Evolutionary conservation across 2,113 vertebrate genomes (phyloP), one percentile per base, ranked within the genome.

Genomic region (Scopus umbretta): DNA sequence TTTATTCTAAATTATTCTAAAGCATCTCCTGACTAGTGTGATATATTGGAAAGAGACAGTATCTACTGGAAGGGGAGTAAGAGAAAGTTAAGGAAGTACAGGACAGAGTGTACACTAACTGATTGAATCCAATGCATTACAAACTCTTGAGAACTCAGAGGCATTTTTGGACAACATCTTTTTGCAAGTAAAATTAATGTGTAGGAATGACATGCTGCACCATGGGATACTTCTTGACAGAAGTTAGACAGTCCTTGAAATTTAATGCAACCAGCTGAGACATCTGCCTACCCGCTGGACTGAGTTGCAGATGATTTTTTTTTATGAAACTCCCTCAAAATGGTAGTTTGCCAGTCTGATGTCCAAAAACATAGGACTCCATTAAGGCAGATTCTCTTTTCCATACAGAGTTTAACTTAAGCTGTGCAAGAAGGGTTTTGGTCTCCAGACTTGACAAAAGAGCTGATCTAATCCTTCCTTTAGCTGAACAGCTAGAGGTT

Each of bases 151-250:
- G 45, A 90, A 80, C 53, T 84, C 20, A 23, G 23, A 86, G 22
- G 36, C 42, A 20, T 78, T 94, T 94, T 65, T 86, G 76, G 59
- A 68, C 55, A 78, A 68, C 47, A 78, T 73, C 40, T 19, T 80
- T 95, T 80, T 95, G 75, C 80, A 95, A 89, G 76, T 94, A 70
- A 86, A 96, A 95, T 92, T 10, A 53, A 78, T 27, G 23, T 65
- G 38, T 40, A 70, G 53, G 75, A 86, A 80, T 80, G 49, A 49
- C 32, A 63, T 50, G 14, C 27, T 89, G 67, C 30, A n/a, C 43
- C 67, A 47, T 79, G 40, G 67, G 52, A 83, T 79, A 36, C 40
- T 79, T 88, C 59, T 72, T 90, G 90, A 94, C 52, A 85, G 88
- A 84, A 59, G 42, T 81, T 70, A 7, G 3, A 19, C 0, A 0